Evolutionary conservation across 92 coral and sea anemone genomes (phyloP), one percentile per base, ranked within the genome.

Genomic region (Palythoa grandis): DNA sequence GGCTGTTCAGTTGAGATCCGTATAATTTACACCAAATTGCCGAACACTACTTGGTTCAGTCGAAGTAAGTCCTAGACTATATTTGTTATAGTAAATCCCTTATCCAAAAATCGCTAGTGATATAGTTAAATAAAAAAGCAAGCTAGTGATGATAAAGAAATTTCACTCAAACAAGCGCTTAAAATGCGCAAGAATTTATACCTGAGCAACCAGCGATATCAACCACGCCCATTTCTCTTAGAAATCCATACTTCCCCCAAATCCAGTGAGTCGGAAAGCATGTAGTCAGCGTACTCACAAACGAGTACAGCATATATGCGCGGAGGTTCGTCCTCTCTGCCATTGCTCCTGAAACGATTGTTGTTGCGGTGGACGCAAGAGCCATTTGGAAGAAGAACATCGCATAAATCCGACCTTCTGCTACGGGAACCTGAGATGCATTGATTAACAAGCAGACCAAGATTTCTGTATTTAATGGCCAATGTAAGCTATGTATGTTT

Each of bases 271-370:
- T 86, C 19, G 95, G 95, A 72, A 92, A 92, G 58, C 95, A 92
- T 10, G 92, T 89, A 0, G 92, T 69, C 79, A 92, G 76, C 66
- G 95, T 92, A 70, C 92, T 92, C 38, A 92, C 89, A 69, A 92
- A 92, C 52, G 95, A 89, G 37, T 89, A 92, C 76, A 88, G 71
- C 88, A 87, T 89, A 88, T 92, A 92, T 6, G 95, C 95, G 4
- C 70, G 66, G 66, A 94, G 83, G 70, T 78, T 92, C 15, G 93
- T 88, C 68, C 98, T 86, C 77, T 94, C 98, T 0, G 98, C 98
- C 96, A 94, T 90, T 9, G 98, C 95, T 10, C 94, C 94, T 20
- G 94, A 92, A 11, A 92, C 94, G 24, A 92, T 92, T 5, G 94
- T 92, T 53, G 94, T 92, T 14, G 94, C 94, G 19, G 94, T 60